Evolutionary conservation across 2,113 vertebrate genomes (phyloP).

Genomic region (Mustela nigripes): DNA sequence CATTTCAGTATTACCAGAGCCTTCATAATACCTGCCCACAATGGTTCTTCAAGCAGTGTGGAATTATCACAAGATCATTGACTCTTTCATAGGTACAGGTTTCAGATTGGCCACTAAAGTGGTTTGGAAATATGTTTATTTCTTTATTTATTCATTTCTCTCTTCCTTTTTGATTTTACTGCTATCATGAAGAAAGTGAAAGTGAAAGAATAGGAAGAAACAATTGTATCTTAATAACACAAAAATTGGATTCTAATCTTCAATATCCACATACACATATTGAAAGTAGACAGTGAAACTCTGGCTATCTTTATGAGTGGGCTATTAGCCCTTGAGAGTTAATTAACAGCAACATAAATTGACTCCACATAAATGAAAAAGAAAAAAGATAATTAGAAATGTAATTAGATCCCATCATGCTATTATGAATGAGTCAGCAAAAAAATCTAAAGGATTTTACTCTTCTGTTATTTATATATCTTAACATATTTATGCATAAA

Average conservation of each 20-base stretch:
- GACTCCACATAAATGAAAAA: neutral
- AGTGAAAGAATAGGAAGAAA: neutral
- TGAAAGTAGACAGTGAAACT: neutral
- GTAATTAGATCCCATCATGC: neutral
- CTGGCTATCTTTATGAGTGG: neutral
- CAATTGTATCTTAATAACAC: neutral
- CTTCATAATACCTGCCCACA: neutral
- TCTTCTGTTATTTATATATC: neutral
- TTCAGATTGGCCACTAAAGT: neutral
- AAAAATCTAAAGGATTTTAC: neutral
- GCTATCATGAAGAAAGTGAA: neutral
- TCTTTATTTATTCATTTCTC: neutral
- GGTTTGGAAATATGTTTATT: neutral
- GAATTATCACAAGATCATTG: neutral
- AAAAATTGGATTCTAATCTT: neutral
- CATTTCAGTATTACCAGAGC: neutral
- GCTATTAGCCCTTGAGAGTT: neutral
- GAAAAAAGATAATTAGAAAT: neutral
- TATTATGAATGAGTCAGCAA: neutral
- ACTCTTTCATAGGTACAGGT: neutral
- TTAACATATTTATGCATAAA: constrained; percentile 3
- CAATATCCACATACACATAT: neutral
- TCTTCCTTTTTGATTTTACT: neutral
- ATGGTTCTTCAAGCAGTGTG: neutral
- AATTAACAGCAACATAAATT: constrained; percentile 1